Evolutionary conservation across 2,113 vertebrate genomes (phyloP), one percentile per base, ranked within the genome.

Genomic region (Sander lucioperca): DNA sequence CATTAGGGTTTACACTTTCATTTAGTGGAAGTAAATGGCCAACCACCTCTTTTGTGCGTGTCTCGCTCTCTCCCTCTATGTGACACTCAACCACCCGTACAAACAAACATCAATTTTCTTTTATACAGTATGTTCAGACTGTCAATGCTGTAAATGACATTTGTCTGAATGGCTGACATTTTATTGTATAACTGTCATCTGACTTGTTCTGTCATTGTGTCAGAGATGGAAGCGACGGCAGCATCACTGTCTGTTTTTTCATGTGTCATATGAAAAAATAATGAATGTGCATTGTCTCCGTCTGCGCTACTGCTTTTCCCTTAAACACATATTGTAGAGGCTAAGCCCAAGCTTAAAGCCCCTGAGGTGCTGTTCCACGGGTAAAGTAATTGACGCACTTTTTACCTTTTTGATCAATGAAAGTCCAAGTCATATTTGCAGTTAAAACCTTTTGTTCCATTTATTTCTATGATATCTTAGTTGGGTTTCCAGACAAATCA

Each of bases 81-180:
- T 63, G 43, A n/a, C 13, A 2, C 61, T 33, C 48, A 54, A 23
- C 30, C 30, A 33, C n/a, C 7, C 2, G 2, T 13, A 36, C 59
- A 57, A 59, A 45, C 61, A 68, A 76, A 75, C 72, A 48, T 78
- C 9, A 6, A 64, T 80, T 82, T 74, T 82, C 65, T 63, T 71
- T 86, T 10, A 19, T 36, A 48, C 23, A 43, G 39, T 43, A 43
- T 43, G 53, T 74, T 77, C 74, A 45, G 59, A 36, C 48, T 11
- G 43, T 9, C 5, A 13, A 25, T 25, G 79, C 72, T 61, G 33
- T 70, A 74, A 61, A 33, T 84, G 80, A 69, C 88, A 68, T 90
- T 89, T 84, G 71, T 63, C 21, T 88, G 84, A 91, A 85, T 56
- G 58, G 78, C 57, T 51, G 68, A 63, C 71, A 25, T 76, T 61